Conservation (phyloP, 1,140 invertebrate species). For the Nebria ingens region DNA sequence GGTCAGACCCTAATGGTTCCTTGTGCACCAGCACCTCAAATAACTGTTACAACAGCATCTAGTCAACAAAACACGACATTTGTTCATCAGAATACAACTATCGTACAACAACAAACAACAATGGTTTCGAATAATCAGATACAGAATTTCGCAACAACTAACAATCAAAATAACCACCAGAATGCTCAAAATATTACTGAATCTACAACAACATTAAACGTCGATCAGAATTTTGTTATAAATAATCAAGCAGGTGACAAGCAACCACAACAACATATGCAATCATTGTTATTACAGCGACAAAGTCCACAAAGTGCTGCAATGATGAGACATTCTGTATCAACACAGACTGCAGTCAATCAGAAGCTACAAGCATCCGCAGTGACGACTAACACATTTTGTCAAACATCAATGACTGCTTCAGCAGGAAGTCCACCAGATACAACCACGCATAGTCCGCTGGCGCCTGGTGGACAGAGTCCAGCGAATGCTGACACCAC, state of each 20-base stretch:
- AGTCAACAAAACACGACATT: conserved; percentile 62
- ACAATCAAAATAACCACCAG: conserved; percentile 21
- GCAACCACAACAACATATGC: conserved; percentile 33
- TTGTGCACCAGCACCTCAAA: conserved; percentile 51
- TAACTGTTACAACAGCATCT: conserved; percentile 43
- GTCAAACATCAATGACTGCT: conserved; percentile 37
- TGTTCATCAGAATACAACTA: conserved; percentile 59
- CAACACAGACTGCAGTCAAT: conserved; percentile 59
- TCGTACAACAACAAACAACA: conserved; percentile 53
- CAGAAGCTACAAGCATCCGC: conserved; percentile 40
- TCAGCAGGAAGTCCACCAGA: conserved; percentile 54
- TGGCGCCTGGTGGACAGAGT: conserved; percentile 40
- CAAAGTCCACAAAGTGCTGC: conserved; percentile 27
- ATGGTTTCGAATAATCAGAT: conserved; percentile 61
- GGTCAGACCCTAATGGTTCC: conserved; percentile 69
- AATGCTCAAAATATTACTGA: conserved; percentile 13
- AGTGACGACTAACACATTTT: conserved; percentile 44
- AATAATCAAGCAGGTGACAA: conserved; percentile 19
- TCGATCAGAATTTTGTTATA: conserved; percentile 31
- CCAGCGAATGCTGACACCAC: conserved; percentile 48
- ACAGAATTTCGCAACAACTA: conserved; percentile 24
- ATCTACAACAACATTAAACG: conserved; percentile 24
- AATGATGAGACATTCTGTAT: conserved; percentile 51
- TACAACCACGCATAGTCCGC: conserved; percentile 68
- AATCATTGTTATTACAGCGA: conserved; percentile 35